Evolutionary conservation across 1,140 invertebrate species (phyloP), one percentile per base, ranked within the genome.

Genomic region (Armadillidium nasatum): DNA sequence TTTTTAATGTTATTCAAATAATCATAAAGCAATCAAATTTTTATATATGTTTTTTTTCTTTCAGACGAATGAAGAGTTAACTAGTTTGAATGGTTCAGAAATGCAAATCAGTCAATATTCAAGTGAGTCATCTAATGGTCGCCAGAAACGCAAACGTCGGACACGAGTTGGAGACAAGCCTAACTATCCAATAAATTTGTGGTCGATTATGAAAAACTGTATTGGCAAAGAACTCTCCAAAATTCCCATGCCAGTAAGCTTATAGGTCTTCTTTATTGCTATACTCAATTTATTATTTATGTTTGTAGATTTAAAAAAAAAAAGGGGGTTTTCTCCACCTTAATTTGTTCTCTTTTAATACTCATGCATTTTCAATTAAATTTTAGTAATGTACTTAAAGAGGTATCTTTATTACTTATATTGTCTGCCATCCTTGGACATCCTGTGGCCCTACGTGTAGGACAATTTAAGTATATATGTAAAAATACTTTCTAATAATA

Each of bases 181-280:
- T 73, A 94, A 97, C 87, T 94, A 96, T 86, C 95, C 95, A 71
- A 88, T 99, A 7, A 98, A 95, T 85, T 86, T 99, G 50, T 97
- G 98, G 98, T 96, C 94, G 80, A 97, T 99, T 73, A 98, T 99
- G 95, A 99, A 98, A 85, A 99, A 99, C 85, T 99, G 96, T 83
- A 99, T 99, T 83, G 93, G 98, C 70, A 98, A 98, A 87, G 98
- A 99, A 85, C 87, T 99, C 21, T 95, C 95, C 10, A 99, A 99
- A 88, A 99, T 99, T 82, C 97, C 98, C 0, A 99, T 99, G 92
- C 98, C 98, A 66, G 91, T 91, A 84, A 86, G 85, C 85, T 50
- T 67, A 15, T 45, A 33, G 10, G 7, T 74, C 7, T 60, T 78
- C 73, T 54, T 71, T n/a, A 70, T 72, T 71, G 3, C 69, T 43